These are phyloP conservation scores for Callithrix jacchus DNA, from an alignment of 2,113 vertebrate genomes.

Conservation along the genomic window DNA sequence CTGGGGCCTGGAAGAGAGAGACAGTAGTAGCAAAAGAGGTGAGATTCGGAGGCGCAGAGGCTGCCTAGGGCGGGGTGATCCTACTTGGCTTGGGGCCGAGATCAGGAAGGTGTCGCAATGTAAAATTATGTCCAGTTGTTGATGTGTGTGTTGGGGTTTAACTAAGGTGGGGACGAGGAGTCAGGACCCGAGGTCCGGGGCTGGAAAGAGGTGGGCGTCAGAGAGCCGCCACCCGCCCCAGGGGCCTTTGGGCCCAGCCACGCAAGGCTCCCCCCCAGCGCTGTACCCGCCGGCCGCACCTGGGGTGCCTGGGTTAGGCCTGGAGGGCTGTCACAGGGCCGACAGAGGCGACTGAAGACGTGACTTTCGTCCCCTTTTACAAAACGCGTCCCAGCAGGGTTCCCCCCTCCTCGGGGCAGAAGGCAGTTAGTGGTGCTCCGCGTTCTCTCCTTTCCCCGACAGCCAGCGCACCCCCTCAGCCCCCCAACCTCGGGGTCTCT, in stretches of 20 bases:
- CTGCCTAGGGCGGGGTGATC: neutral
- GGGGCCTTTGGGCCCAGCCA: neutral
- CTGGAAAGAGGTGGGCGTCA: neutral
- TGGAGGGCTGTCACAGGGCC: neutral
- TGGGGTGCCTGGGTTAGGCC: neutral
- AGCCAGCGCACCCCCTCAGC: neutral
- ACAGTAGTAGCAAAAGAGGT: slow-evolving; percentile 61
- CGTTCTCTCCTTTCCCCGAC: neutral
- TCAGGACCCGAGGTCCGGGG: neutral
- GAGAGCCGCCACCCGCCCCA: neutral
- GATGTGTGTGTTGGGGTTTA: neutral
- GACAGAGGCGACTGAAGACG: neutral
- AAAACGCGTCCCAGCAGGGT: neutral
- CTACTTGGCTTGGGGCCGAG: neutral
- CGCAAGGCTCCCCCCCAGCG: neutral
- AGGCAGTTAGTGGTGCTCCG: neutral
- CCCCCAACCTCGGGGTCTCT: slow-evolving; percentile 73
- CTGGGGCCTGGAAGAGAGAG: slow-evolving; percentile 92
- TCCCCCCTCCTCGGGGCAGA: neutral
- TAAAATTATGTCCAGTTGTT: neutral
- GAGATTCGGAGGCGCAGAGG: neutral
- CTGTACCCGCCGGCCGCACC: neutral
- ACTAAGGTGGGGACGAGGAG: neutral
- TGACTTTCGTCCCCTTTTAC: neutral
- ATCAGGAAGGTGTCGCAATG: neutral